Conservation (phyloP, 2,888 invertebrate species). For the Alentia gelatinosa region DNA sequence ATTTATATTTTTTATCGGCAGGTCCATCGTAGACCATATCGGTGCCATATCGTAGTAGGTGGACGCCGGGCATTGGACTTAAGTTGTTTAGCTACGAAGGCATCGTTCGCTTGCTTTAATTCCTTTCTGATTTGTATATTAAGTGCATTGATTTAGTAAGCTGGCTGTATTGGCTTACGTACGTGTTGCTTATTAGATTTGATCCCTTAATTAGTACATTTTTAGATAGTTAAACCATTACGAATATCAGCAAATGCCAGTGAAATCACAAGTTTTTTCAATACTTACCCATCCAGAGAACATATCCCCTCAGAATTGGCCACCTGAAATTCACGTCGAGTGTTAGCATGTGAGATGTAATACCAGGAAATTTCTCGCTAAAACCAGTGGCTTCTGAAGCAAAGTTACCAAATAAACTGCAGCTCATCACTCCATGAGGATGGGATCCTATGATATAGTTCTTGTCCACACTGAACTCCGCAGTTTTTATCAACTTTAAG, state of each 20-base stretch:
- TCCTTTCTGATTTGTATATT: no score
- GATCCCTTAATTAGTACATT: no score
- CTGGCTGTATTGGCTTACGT: no score
- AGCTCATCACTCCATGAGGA: conserved; percentile 94
- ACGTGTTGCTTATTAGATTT: no score
- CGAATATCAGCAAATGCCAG: not conserved
- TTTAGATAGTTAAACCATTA: not conserved
- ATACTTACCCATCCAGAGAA: conserved; percentile 83
- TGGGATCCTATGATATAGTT: conserved; percentile 92
- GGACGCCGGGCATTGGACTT: no score
- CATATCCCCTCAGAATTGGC: conserved; percentile 87
- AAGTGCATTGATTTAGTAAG: no score
- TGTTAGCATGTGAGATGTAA: conserved; percentile 83
- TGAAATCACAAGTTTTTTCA: not conserved
- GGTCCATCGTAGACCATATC: no score
- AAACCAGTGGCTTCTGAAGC: conserved; percentile 85
- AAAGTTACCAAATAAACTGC: conserved; percentile 90
- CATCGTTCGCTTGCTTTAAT: no score
- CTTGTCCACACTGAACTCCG: conserved; percentile 88
- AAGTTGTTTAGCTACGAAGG: no score
- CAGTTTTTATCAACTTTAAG: conserved; percentile 89
- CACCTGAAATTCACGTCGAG: conserved; percentile 88
- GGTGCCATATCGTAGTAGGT: no score
- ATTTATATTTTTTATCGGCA: no score
- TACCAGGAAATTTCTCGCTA: conserved; percentile 81